phyloP scores from a whole-genome alignment of 1,140 invertebrate species.

The Diachasmimorpha longicaudata region DNA sequence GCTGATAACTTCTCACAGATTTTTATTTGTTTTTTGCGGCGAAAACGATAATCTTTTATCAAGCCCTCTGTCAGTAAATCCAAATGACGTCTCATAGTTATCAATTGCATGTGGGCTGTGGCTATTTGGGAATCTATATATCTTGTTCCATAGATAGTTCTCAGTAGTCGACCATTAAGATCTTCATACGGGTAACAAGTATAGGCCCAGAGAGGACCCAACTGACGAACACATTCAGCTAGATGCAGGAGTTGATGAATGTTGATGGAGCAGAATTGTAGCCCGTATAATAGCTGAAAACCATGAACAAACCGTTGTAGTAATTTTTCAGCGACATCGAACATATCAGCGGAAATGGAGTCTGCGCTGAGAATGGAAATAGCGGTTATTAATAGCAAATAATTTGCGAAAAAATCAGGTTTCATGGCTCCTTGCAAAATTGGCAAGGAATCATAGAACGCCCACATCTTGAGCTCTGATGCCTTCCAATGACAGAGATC shows the following conservation, averaged over 20 bases:
- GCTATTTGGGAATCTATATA: not conserved
- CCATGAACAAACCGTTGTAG: not conserved
- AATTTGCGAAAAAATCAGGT: slow-evolving; percentile 23
- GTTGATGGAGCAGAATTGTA: slow-evolving; percentile 11
- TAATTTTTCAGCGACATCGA: not conserved
- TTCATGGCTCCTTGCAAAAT: slow-evolving; percentile 20
- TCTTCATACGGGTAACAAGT: slow-evolving; percentile 29
- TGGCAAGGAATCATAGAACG: slow-evolving; percentile 24
- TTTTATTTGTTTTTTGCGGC: not conserved
- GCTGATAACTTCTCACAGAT: not conserved
- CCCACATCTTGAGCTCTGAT: slow-evolving; percentile 19
- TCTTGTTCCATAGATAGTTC: slow-evolving; percentile 9
- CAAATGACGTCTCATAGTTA: not conserved
- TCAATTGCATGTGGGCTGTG: not conserved
- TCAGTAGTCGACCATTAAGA: slow-evolving; percentile 13
- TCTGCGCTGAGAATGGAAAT: slow-evolving; percentile 9
- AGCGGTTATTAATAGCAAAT: slow-evolving; percentile 15
- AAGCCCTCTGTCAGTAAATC: not conserved
- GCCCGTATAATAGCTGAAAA: slow-evolving; percentile 15
- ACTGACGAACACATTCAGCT: not conserved
- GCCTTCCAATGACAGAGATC: slow-evolving; percentile 26
- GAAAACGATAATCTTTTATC: not conserved
- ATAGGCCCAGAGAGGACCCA: slow-evolving; percentile 21
- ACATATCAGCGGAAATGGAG: slow-evolving; percentile 15
- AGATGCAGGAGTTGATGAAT: slow-evolving; percentile 25